Conservation (phyloP, 2,888 invertebrate species). For the Troides aeacus region DNA sequence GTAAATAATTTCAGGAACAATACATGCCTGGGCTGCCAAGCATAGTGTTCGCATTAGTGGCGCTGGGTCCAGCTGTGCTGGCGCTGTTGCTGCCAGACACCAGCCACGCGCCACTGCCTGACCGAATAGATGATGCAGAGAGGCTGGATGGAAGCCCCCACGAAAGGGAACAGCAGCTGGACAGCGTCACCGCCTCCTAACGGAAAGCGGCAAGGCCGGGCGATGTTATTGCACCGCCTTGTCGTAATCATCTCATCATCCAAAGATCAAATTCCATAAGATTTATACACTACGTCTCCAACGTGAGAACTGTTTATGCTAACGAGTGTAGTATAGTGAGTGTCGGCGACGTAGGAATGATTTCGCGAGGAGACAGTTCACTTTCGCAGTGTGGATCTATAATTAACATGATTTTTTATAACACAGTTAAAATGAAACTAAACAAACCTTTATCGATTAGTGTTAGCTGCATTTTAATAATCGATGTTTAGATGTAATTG, state of each 20-base stretch:
- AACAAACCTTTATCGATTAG: no score
- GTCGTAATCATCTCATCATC: not conserved
- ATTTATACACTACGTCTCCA: no score
- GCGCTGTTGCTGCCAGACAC: constrained; percentile 66
- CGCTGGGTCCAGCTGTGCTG: constrained; percentile 58
- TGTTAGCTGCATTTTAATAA: no score
- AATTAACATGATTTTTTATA: no score
- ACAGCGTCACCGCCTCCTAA: constrained; percentile 21
- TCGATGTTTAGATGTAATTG: no score
- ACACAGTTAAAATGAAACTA: no score
- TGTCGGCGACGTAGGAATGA: no score
- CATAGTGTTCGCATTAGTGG: constrained; percentile 59
- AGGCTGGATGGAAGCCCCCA: constrained; percentile 42
- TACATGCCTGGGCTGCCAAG: constrained; percentile 64
- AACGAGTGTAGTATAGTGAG: no score
- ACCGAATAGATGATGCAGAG: constrained; percentile 58
- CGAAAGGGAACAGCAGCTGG: constrained; percentile 41
- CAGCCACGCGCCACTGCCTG: constrained; percentile 56
- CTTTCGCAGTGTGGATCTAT: no score
- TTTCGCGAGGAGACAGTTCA: no score
- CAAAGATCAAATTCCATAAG: constrained; percentile 5
- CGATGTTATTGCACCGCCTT: not conserved
- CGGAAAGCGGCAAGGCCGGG: not conserved
- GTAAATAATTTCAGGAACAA: constrained; percentile 47
- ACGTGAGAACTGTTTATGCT: no score